Evolutionary conservation across 2,797 vertebrate species (phyloP), one percentile per base, ranked within the genome.

Genomic region (Danio albolineatus): DNA sequence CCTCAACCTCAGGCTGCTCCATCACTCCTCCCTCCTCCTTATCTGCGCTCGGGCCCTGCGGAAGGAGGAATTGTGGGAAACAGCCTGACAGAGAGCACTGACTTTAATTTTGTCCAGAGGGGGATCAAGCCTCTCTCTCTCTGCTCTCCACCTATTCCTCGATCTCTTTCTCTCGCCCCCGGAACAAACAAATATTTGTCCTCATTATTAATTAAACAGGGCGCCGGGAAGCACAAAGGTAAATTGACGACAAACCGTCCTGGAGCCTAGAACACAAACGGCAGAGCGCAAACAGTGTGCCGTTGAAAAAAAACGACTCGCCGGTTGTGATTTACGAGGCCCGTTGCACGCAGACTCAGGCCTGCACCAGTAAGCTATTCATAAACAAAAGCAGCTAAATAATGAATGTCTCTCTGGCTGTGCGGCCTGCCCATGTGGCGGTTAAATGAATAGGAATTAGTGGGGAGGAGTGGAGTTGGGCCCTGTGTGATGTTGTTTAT

Each of bases 361-460:
- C 94, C 91, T 91, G 95, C 94, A 97, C 96, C 96, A 96, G 96
- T 97, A 96, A 97, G 96, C 94, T 94, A 96, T 97, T 97, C 96
- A 96, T 96, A 98, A 97, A 97, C 95, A 96, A 94, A 89, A 95
- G 93, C 93, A 92, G 94, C 94, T 96, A 95, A 97, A 98, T 98
- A 97, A 98, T 96, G 94, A 96, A 97, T 98, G 94, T 93, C 91
- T 78, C 92, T 88, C 92, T 89, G 90, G 85, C 84, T 87, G 91
- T 90, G 90, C 87, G 92, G 91, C 88, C 83, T 93, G 94, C 94
- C 93, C 91, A 90, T 88, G 92, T 91, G 88, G 93, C 93, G 93
- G 95, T 96, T 95, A 97, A 96, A 97, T 98, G 96, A 97, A 96
- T 97, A 95, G 95, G 94, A 95, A 97, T 96, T 97, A 97, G 95